phyloP scores from a whole-genome alignment of 2,113 vertebrate species.

The Barnardius zonarius region DNA sequence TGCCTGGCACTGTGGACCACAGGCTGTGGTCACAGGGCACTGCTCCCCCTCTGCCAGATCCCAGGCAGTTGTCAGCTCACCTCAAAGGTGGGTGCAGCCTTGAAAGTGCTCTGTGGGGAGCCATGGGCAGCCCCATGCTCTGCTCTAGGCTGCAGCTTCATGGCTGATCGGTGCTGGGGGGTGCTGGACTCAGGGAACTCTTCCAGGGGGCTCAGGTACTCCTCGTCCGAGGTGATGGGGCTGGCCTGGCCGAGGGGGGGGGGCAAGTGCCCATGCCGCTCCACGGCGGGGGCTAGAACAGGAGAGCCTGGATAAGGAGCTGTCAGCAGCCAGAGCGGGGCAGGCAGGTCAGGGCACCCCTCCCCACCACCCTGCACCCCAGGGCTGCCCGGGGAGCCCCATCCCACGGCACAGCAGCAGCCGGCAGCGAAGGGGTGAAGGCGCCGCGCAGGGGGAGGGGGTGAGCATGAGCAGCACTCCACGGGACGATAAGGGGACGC shows the following conservation, averaged over 20 bases:
- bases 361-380: background rate
- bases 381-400: background rate
- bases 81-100: conserved; percentile 90
- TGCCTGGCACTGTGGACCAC: background rate
- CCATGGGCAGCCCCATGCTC: conserved; percentile 47
- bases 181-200: conserved; percentile 84
- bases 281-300: conserved; percentile 41
- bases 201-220: conserved; percentile 95
- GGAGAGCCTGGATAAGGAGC: background rate
- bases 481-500: conserved; percentile 37
- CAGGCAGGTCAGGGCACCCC: background rate
- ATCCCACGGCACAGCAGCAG: background rate
- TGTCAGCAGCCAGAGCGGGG: background rate
- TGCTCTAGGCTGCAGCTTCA: conserved; percentile 71
- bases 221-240: conserved; percentile 96
- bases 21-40: background rate
- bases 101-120: conserved; percentile 80
- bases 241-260: conserved; percentile 84
- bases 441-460: background rate
- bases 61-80: conserved; percentile 59
- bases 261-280: conserved; percentile 67
- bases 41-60: background rate
- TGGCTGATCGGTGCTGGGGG: conserved; percentile 64
- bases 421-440: conserved; percentile 27
- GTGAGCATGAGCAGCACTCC: background rate